Evolutionary conservation across 2,113 vertebrate species (phyloP), one percentile per base, ranked within the genome.

Genomic region (Abramis brama): DNA sequence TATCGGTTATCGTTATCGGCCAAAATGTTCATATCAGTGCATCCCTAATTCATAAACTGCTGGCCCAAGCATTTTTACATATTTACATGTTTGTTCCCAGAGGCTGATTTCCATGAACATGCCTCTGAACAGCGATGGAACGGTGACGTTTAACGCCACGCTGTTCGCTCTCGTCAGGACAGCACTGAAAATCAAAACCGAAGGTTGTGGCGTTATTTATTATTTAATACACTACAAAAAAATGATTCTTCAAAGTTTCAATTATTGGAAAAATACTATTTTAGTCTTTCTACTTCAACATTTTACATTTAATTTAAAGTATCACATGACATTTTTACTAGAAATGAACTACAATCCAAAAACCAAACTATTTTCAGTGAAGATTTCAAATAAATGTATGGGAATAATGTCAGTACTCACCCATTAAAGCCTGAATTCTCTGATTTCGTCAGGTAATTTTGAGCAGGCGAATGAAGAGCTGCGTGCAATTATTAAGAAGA

Each of bases 81-180:
- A 23, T 9, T 57, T 23, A 15, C 71, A 39, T 76, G 62, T 90
- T 66, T 86, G 27, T 73, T 15, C 77, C 27, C 94, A 98, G 97
- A 94, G 97, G 6, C 88, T 98, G 47, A 96, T 98, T 82, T 96
- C 96, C 79, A 98, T 98, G 97, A 98, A 99, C 92, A 99, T 99
- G 97, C 97, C 97, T 2, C 92, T 99, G 36, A 98, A 98, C 93
- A 98, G 96, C 0, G 97, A 98, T 0, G 97, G 97, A 78, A 97
- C 97, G 0, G 97, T 98, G 78, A 98, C 97, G 86, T 98, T 98
- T 92, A 98, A 98, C 0, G 97, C 97, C 45, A 98, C 97, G 0
- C 95, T 98, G 79, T 98, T 98, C 1, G 95, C 97, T 0, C 93
- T 98, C 86, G 97, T 98, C 23, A 95, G 97, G 90, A 98, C 97